These are phyloP conservation scores for Sesia bembeciformis DNA, from an alignment of 2,888 invertebrate species.

Conservation along the genomic window DNA sequence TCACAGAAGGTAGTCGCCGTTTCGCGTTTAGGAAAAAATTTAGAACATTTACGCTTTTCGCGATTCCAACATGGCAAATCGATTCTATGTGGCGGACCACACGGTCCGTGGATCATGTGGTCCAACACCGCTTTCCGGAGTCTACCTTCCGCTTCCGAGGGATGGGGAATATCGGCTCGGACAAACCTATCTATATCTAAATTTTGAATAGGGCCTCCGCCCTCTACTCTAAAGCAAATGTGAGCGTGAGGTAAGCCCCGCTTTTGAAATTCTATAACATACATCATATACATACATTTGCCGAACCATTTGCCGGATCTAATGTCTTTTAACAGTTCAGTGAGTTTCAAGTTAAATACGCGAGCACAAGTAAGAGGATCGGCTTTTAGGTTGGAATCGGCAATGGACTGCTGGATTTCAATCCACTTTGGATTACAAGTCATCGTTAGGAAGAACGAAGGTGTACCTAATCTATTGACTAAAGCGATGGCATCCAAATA, in stretches of 20 bases:
- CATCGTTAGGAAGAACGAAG: slow-evolving; percentile 1
- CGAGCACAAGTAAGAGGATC: not conserved
- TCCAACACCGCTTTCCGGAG: slow-evolving; percentile 1
- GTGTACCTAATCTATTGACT: slow-evolving; percentile 4
- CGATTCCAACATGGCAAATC: slow-evolving; percentile 1
- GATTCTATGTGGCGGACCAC: slow-evolving; percentile 3
- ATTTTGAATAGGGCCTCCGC: slow-evolving; percentile 3
- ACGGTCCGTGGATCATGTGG: slow-evolving; percentile 9
- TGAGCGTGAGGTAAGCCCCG: slow-evolving; percentile 3
- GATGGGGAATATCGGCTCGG: slow-evolving; percentile 1
- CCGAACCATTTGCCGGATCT: slow-evolving; percentile 2
- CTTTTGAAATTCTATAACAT: slow-evolving; percentile 7
- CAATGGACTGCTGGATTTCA: slow-evolving; percentile 2
- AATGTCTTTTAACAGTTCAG: not conserved
- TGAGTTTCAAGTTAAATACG: not conserved
- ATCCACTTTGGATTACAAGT: slow-evolving; percentile 4
- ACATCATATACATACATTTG: slow-evolving; percentile 2
- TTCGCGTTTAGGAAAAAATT: slow-evolving; percentile 1
- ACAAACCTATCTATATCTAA: slow-evolving; percentile 5
- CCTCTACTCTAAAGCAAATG: slow-evolving; percentile 3
- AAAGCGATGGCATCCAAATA: slow-evolving; percentile 6
- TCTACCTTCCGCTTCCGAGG: not conserved
- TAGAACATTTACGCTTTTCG: not conserved
- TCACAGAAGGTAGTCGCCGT: slow-evolving; percentile 2
- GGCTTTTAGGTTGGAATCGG: not conserved